These are phyloP conservation scores for Drosophila fungiperda DNA, from an alignment of 2,888 invertebrate species.

Conservation along the genomic window DNA sequence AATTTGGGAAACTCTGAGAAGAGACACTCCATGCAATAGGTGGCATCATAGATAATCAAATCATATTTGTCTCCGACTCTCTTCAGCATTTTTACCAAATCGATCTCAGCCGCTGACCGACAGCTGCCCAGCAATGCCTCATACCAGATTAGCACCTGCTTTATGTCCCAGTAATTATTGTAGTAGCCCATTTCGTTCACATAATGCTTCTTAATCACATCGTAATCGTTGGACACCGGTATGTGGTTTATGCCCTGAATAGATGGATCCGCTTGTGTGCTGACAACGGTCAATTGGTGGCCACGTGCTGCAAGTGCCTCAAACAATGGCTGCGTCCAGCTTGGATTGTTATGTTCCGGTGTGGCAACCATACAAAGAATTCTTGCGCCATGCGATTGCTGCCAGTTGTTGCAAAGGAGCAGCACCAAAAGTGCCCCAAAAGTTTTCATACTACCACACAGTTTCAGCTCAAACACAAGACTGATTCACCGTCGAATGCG, in stretches of 20 bases:
- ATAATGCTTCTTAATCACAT: slow-evolving; percentile 56
- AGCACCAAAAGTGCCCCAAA: slow-evolving; percentile 11
- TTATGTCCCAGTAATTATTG: slow-evolving; percentile 23
- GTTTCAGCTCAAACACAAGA: slow-evolving; percentile 15
- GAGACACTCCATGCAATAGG: slow-evolving; percentile 50
- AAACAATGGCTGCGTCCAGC: slow-evolving; percentile 58
- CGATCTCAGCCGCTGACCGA: slow-evolving; percentile 12
- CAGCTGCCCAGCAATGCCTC: slow-evolving; percentile 60
- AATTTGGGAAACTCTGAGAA: slow-evolving; percentile 19
- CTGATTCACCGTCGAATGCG: slow-evolving; percentile 44
- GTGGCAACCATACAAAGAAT: slow-evolving; percentile 64
- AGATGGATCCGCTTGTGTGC: slow-evolving; percentile 9
- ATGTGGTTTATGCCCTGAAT: slow-evolving; percentile 21
- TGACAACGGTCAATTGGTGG: slow-evolving; percentile 51
- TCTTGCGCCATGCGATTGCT: slow-evolving; percentile 42
- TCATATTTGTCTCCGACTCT: slow-evolving; percentile 22
- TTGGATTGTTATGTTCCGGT: slow-evolving; percentile 57
- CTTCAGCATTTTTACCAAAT: background rate
- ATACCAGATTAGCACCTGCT: slow-evolving; percentile 67
- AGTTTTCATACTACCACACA: slow-evolving; percentile 35
- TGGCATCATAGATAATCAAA: slow-evolving; percentile 65
- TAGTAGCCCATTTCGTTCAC: slow-evolving; percentile 10
- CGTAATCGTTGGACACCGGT: slow-evolving; percentile 40
- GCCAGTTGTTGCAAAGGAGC: slow-evolving; percentile 24
- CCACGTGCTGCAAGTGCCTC: slow-evolving; percentile 54